A percentile compares a stretch with the other conserved stretches of the same genome.
phyloP scores from a whole-genome alignment of 2,113 vertebrate genomes.

The Probosciger aterrimus region DNA sequence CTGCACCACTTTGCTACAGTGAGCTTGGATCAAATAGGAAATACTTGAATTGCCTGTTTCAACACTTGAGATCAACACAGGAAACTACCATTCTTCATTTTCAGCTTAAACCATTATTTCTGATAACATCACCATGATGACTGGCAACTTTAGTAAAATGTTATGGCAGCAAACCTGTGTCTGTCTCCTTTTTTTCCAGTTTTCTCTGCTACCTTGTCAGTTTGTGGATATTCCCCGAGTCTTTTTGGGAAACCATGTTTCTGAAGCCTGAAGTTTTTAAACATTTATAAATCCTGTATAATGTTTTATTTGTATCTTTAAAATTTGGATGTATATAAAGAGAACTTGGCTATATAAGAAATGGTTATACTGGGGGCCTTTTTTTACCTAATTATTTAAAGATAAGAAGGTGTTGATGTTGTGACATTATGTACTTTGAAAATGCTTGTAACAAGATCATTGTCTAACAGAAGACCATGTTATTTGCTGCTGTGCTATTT shows the following conservation, averaged over 20 bases:
- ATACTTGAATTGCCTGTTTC: slow-evolving; percentile 79
- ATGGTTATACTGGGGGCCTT: slow-evolving; percentile 72
- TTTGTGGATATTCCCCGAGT: slow-evolving; percentile 56
- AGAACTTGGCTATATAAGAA: slow-evolving; percentile 74
- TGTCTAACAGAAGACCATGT: slow-evolving; percentile 61
- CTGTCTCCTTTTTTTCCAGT: slow-evolving; percentile 65
- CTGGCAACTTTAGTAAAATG: slow-evolving; percentile 72
- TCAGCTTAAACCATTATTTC: slow-evolving; percentile 62
- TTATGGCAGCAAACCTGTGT: slow-evolving; percentile 70
- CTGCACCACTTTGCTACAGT: not conserved
- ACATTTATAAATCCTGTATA: slow-evolving; percentile 80
- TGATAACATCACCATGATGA: slow-evolving; percentile 30
- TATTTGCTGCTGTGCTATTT: slow-evolving; percentile 75
- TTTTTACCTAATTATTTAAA: slow-evolving; percentile 80
- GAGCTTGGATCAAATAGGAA: slow-evolving; percentile 76
- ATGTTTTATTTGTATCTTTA: slow-evolving; percentile 80
- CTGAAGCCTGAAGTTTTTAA: slow-evolving; percentile 81
- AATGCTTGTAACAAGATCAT: slow-evolving; percentile 65
- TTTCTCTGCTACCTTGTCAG: slow-evolving; percentile 62
- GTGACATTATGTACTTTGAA: slow-evolving; percentile 72
- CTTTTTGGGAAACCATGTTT: slow-evolving; percentile 61
- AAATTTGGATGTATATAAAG: slow-evolving; percentile 78
- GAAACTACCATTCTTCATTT: slow-evolving; percentile 49
- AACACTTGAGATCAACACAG: slow-evolving; percentile 62
- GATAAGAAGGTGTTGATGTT: slow-evolving; percentile 68